Conservation (phyloP, 2,113 vertebrate species). For the Nannospalax galili region DNA sequence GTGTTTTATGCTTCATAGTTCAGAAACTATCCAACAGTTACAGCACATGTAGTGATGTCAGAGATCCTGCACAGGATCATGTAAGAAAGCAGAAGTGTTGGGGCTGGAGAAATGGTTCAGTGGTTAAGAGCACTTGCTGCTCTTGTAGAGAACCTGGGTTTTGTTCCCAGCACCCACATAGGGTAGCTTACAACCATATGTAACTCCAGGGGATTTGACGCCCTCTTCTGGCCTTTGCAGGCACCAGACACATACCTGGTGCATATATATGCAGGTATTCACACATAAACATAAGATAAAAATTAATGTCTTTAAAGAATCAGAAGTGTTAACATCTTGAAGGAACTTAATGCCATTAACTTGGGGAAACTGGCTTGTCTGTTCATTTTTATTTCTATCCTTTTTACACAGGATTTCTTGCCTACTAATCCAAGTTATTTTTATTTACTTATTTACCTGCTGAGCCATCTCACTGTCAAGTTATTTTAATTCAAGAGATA, state of each 20-base stretch:
- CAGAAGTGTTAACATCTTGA: neutral
- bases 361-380: neutral
- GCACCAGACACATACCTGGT: no score
- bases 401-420: neutral
- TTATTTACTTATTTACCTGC: neutral
- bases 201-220: no score
- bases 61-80: neutral
- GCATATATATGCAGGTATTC: no score
- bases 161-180: no score
- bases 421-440: neutral
- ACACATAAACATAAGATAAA: no score
- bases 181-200: no score
- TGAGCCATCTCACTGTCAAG: neutral
- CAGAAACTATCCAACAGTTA: neutral
- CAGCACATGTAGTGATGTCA: neutral
- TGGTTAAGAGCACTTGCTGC: no score
- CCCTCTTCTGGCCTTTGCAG: no score
- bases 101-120: no score
- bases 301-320: no score
- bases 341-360: neutral
- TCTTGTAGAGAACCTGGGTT: no score
- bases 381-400: neutral
- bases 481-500: conserved; percentile 27
- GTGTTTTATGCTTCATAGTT: neutral
- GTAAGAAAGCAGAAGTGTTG: neutral